phyloP scores from a whole-genome alignment of 2,888 invertebrate species.

The Atherix ibis region DNA sequence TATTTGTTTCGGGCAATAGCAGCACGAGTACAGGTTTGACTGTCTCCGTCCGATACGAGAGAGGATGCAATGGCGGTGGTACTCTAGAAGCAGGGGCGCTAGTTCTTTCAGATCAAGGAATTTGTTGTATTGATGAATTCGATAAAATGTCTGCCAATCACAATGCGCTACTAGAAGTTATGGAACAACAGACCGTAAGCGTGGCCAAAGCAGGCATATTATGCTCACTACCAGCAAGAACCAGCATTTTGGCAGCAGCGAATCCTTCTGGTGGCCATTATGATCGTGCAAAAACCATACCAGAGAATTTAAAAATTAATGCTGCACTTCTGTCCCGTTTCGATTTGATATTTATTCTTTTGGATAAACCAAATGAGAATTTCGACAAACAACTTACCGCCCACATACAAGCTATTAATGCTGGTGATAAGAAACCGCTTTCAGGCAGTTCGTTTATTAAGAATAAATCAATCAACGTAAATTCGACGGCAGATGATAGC shows the following conservation, averaged over 20 bases:
- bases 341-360: slow-evolving; percentile 78
- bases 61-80: slow-evolving; percentile 34
- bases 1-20: slow-evolving; percentile 82
- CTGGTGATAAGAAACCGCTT: slow-evolving; percentile 29
- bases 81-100: slow-evolving; percentile 78
- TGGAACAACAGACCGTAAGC: slow-evolving; percentile 87
- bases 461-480: neutral
- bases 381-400: slow-evolving; percentile 23
- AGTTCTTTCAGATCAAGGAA: slow-evolving; percentile 72
- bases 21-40: slow-evolving; percentile 66
- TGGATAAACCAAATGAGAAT: slow-evolving; percentile 66
- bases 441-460: slow-evolving; percentile 1
- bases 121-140: slow-evolving; percentile 90
- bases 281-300: slow-evolving; percentile 69
- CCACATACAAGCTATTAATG: slow-evolving; percentile 68
- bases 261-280: slow-evolving; percentile 85
- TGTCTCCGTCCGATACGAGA: slow-evolving; percentile 59
- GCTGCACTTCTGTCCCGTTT: slow-evolving; percentile 79
- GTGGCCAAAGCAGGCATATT: slow-evolving; percentile 82
- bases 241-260: slow-evolving; percentile 80
- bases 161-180: slow-evolving; percentile 73
- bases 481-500: neutral
- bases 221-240: slow-evolving; percentile 63
- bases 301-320: slow-evolving; percentile 77
- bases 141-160: slow-evolving; percentile 78